These are phyloP conservation scores for Centropristis striata DNA, from an alignment of 2,113 vertebrate species.

Conservation along the genomic window DNA sequence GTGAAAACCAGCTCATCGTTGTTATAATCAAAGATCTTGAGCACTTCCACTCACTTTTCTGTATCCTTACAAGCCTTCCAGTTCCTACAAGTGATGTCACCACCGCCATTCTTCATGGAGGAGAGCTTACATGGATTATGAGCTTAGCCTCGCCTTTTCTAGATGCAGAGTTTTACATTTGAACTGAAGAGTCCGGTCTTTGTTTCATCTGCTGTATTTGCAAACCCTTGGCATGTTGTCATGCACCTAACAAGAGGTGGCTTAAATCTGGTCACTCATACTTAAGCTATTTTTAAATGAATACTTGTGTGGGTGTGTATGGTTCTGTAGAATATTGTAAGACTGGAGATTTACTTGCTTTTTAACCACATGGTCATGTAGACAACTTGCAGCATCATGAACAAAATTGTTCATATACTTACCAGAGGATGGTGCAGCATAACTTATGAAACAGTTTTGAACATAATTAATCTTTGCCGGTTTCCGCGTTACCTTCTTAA, in stretches of 20 bases:
- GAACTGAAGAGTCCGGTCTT: not conserved
- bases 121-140: slow-evolving; percentile 45
- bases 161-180: slow-evolving; percentile 23
- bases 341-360: too few relatives aligned
- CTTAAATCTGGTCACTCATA: not conserved
- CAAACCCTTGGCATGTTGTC: not conserved
- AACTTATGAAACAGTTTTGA: too few relatives aligned
- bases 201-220: slow-evolving; percentile 2
- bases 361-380: too few relatives aligned
- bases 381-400: too few relatives aligned
- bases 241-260: not conserved
- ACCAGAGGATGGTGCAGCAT: too few relatives aligned
- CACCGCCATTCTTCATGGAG: slow-evolving; percentile 32
- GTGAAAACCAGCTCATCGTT: slow-evolving; percentile 5
- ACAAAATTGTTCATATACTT: too few relatives aligned
- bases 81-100: slow-evolving; percentile 3
- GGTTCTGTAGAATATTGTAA: not conserved
- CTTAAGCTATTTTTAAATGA: not conserved
- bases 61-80: not conserved
- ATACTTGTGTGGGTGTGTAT: not conserved
- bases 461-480: too few relatives aligned
- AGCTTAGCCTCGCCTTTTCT: slow-evolving; percentile 22
- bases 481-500: too few relatives aligned
- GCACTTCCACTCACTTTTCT: not conserved
- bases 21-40: slow-evolving; percentile 27